These are phyloP conservation scores for Marasmarcha lunaedactyla DNA, from an alignment of 2,888 invertebrate genomes.

Conservation along the genomic window DNA sequence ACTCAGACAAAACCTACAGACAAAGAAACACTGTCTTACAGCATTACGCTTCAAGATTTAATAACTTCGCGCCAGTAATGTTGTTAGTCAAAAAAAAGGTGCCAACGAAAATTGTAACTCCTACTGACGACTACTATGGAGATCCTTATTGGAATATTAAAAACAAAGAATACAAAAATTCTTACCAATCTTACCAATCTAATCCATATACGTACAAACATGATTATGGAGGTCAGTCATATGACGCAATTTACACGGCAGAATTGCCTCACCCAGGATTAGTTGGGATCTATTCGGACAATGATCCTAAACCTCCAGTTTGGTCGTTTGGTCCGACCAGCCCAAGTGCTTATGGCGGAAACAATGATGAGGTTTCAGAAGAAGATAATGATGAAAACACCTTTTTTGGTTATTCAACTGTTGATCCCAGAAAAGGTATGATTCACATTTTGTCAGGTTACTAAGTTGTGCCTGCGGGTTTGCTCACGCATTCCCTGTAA, in stretches of 20 bases:
- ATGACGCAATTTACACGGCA: conserved; percentile 34
- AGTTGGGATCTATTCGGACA: conserved; percentile 48
- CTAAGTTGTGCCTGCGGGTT: too few species aligned
- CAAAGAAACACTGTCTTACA: conserved; percentile 39
- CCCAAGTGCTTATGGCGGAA: conserved; percentile 22
- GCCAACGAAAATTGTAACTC: conserved; percentile 26
- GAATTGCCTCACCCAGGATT: conserved; percentile 52
- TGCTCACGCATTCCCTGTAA: too few species aligned
- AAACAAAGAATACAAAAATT: too few species aligned
- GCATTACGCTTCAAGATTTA: conserved; percentile 22
- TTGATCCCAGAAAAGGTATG: conserved; percentile 48
- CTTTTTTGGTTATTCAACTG: conserved; percentile 41
- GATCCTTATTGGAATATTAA: conserved; percentile 60
- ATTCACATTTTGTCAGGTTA: conserved; percentile 3
- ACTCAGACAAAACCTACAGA: conserved; percentile 24
- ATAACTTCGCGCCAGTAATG: conserved; percentile 20
- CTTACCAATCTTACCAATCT: conserved; percentile 10
- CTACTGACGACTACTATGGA: conserved; percentile 29
- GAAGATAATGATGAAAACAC: conserved; percentile 27
- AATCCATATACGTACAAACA: conserved; percentile 17
- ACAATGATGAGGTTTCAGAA: conserved; percentile 16
- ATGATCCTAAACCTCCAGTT: conserved; percentile 22
- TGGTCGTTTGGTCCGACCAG: conserved; percentile 26
- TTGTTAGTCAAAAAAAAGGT: conserved; percentile 15
- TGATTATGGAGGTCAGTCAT: conserved; percentile 29